Evolutionary conservation across 2,797 vertebrate species (phyloP).

Genomic region (Pantherophis vulpinus): DNA sequence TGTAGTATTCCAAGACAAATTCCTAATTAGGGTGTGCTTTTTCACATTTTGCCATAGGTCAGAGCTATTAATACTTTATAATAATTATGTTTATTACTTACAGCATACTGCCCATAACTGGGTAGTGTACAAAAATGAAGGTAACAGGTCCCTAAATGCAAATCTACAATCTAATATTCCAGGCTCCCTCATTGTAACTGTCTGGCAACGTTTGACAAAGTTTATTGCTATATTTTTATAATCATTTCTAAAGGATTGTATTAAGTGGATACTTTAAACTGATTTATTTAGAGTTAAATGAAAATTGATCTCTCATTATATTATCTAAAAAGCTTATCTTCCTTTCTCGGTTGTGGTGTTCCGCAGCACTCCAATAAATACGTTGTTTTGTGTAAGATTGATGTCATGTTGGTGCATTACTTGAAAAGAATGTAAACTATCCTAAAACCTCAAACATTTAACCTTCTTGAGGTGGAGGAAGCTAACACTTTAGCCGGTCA

Average conservation of each 20-base stretch:
- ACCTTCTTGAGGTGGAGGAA: neutral
- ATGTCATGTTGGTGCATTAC: neutral
- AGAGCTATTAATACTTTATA: neutral
- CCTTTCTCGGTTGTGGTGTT: neutral
- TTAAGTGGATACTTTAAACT: neutral
- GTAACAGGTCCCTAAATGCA: neutral
- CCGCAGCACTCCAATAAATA: neutral
- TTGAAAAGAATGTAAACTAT: slow-evolving; percentile 10
- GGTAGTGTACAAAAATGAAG: neutral
- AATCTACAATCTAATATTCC: neutral
- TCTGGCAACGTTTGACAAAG: neutral
- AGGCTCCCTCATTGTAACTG: neutral
- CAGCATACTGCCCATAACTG: neutral
- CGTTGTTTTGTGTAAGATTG: neutral
- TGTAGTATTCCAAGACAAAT: neutral
- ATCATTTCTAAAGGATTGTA: neutral
- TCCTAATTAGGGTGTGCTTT: neutral
- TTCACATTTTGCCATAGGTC: neutral
- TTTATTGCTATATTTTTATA: slow-evolving; percentile 17
- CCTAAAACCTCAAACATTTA: neutral
- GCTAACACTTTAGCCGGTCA: neutral
- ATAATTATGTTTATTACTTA: slow-evolving; percentile 1
- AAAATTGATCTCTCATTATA: neutral
- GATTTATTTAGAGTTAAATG: neutral
- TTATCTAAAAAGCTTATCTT: neutral